Evolutionary conservation across 1,140 invertebrate species (phyloP), one percentile per base, ranked within the genome.

Genomic region (Atta texana): DNA sequence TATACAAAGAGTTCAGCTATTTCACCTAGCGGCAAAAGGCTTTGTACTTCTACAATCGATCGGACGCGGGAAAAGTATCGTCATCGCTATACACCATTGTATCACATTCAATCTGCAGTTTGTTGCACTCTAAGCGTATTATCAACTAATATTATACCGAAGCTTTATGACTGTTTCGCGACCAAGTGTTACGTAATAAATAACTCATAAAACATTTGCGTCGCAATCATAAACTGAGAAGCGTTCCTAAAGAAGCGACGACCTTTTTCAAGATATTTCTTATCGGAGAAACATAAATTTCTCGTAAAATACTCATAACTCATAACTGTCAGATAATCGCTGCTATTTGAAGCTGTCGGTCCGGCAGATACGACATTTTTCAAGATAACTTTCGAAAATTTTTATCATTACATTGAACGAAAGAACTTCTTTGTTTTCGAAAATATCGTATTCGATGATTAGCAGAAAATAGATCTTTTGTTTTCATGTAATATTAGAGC

Each of bases 131-230:
- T 31, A 31, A 71, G 31, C 12, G 64, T 77, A 31, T 55, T 87
- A 85, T 69, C 71, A 75, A 68, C 61, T 63, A 85, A 87, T 68
- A 61, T 39, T 77, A 34, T n/a, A 68, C 16, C n/a, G 28, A 75
- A 59, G 34, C 8, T 74, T 66, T 85, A 69, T 28, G 80, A 69
- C 71, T 69, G 61, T 24, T 28, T n/a, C 57, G 39, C 21, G 69
- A 44, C 5, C n/a, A 34, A 34, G 57, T 21, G 51, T 31, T 71
- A 12, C 12, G 24, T 49, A 68, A 75, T 76, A 85, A 87, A 87
- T 39, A 68, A 76, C 63, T 69, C 55, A 0, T 53, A 51, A 66
- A 82, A 84, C 53, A 55, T 66, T 31, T 34, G 8, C 44, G 69
- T 57, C 53, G 31, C 21, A 68, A 44, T 69, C 63, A 31, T 63